Evolutionary conservation across 2,888 invertebrate genomes (phyloP), one percentile per base, ranked within the genome.

Genomic region (Teinopalpus imperialis): DNA sequence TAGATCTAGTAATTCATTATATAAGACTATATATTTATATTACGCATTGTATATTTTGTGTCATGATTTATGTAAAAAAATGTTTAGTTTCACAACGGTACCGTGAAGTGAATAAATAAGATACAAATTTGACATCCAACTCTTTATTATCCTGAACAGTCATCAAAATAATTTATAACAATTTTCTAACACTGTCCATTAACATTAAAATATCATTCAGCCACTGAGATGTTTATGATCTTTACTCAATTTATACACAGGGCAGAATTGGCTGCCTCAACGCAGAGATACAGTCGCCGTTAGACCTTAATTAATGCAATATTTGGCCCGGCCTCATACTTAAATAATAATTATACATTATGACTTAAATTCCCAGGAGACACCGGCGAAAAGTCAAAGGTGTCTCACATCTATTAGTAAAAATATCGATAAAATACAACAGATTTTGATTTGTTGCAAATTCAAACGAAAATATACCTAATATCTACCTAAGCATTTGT

Each of bases 141-240:
- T 89, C 89, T 90, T 89, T 90, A 90, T 90, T 90, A 88, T 89
- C 83, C 75, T 85, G 88, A 89, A 89, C 89, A 89, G 89, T 90
- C 89, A 89, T 90, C 89, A 90, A 90, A 89, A 90, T 89, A 90
- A 90, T 90, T 90, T 90, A 89, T 89, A 89, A 90, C 89, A 88
- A 89, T 87, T 89, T 89, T 88, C 88, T 87, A 87, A 88, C 87
- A 88, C 87, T 88, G 88, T 83, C 80, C 82, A 82, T 85, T 77
- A 86, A 86, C 85, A 88, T 86, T 77, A 79, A 82, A 81, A 77
- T 74, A 75, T 74, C 83, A 86, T 79, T 82, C 86, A 83, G 76
- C 81, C 87, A 85, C 82, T 81, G 83, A 86, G 85, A 83, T 86
- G 85, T 78, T 82, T 57, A 71, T 67, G 77, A 74, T 31, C 18